Percentiles rank a stretch among this genome's conserved stretches.
Conservation (phyloP, 2,113 vertebrate genomes). For the Camelus dromedarius region DNA sequence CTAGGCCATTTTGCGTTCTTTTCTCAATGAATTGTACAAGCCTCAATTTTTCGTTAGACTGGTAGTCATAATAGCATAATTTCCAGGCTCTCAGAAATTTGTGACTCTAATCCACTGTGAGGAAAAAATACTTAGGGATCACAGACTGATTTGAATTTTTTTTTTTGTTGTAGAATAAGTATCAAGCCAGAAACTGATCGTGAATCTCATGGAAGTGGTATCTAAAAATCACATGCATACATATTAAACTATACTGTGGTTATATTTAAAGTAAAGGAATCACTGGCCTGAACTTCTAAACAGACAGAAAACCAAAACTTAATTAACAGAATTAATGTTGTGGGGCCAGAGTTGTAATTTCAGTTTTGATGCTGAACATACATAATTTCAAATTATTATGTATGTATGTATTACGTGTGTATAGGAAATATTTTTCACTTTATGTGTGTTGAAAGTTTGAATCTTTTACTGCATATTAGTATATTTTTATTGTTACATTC, state of each 20-base stretch:
- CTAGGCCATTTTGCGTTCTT: neutral
- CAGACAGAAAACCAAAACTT: constrained; percentile 49
- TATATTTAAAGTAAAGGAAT: constrained; percentile 50
- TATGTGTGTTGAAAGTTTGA: constrained; percentile 49
- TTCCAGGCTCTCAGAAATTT: constrained; percentile 34
- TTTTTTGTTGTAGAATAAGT: constrained; percentile 47
- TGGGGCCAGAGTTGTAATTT: constrained; percentile 51
- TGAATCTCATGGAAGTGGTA: constrained; percentile 20
- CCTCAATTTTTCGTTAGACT: constrained; percentile 46
- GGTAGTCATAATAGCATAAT: constrained; percentile 23
- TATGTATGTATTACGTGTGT: neutral
- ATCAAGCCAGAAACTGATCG: neutral
- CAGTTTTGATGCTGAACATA: constrained; percentile 52
- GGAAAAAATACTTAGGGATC: neutral
- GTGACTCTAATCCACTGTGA: neutral
- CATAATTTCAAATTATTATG: constrained; percentile 60
- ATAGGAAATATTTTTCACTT: constrained; percentile 60
- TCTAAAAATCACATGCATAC: constrained; percentile 16
- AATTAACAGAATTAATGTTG: constrained; percentile 72
- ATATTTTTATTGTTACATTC: constrained; percentile 39
- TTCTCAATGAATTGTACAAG: constrained; percentile 13
- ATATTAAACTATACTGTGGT: neutral
- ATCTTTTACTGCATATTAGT: constrained; percentile 44
- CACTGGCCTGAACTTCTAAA: constrained; percentile 36
- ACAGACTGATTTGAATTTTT: neutral